Conservation (phyloP, 2,888 invertebrate species). For the Reticulitermes lucifugus region DNA sequence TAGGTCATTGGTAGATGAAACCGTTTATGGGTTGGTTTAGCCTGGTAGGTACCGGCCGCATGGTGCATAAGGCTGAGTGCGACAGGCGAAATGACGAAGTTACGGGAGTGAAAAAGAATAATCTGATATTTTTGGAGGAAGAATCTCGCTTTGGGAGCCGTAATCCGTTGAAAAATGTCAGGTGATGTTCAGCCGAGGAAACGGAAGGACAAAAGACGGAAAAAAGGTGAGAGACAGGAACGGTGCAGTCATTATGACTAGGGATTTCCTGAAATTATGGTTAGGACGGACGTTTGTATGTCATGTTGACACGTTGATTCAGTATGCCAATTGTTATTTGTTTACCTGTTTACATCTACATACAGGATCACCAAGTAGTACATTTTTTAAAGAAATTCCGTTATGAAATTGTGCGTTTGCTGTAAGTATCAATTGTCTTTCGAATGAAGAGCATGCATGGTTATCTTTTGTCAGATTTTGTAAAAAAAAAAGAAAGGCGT, state of each 20-base stretch:
- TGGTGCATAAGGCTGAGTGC: neutral
- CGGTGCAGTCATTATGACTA: neutral
- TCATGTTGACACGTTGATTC: neutral
- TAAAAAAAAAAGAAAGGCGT: too few relatives aligned
- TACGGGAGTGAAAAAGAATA: neutral
- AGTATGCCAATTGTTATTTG: neutral
- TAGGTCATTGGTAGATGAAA: neutral
- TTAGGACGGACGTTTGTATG: slow-evolving; percentile 1
- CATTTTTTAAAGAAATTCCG: neutral
- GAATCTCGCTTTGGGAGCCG: neutral
- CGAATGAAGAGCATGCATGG: too few relatives aligned
- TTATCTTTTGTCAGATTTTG: too few relatives aligned
- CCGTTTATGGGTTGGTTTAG: neutral
- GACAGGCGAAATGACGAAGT: slow-evolving; percentile 19
- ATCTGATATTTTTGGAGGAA: neutral
- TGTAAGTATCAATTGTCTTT: too few relatives aligned
- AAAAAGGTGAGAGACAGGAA: slow-evolving; percentile 75
- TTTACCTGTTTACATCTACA: neutral
- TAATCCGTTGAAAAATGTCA: slow-evolving; percentile 73
- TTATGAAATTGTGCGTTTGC: too few relatives aligned
- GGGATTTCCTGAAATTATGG: neutral
- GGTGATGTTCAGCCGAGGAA: slow-evolving; percentile 89
- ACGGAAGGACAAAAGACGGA: slow-evolving; percentile 85
- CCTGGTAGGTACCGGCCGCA: slow-evolving; percentile 19
- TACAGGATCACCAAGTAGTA: neutral